phyloP scores from a whole-genome alignment of 2,888 invertebrate genomes.

The Drosophila kuntzei region DNA sequence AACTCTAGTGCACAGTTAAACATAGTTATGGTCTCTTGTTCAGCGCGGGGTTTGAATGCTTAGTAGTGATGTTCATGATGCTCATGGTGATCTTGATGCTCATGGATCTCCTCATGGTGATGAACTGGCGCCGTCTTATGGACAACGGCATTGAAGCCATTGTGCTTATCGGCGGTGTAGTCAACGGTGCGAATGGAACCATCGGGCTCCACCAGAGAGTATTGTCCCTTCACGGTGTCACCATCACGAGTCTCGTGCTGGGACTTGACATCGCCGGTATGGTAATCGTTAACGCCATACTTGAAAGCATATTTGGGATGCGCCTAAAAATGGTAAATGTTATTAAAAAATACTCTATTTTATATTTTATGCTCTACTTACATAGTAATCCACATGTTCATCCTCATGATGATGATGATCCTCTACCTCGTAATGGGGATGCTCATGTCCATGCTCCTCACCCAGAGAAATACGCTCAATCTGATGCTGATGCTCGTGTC shows the following conservation, averaged over 20 bases:
- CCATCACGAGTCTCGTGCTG: slow-evolving; percentile 89
- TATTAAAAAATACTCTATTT: neutral
- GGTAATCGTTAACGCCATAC: slow-evolving; percentile 87
- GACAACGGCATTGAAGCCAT: slow-evolving; percentile 85
- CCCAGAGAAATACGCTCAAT: slow-evolving; percentile 82
- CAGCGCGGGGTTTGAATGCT: slow-evolving; percentile 25
- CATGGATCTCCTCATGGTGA: slow-evolving; percentile 80
- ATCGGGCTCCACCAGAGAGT: slow-evolving; percentile 90
- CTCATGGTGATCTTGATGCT: slow-evolving; percentile 60
- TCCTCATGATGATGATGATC: slow-evolving; percentile 83
- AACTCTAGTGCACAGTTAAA: slow-evolving; percentile 68
- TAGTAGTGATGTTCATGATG: slow-evolving; percentile 74
- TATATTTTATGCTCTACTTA: slow-evolving; percentile 83
- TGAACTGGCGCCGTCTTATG: slow-evolving; percentile 85
- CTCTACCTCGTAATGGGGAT: slow-evolving; percentile 83
- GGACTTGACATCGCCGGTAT: slow-evolving; percentile 88
- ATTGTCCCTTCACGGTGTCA: slow-evolving; percentile 88
- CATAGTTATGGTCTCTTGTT: slow-evolving; percentile 51
- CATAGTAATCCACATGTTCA: slow-evolving; percentile 89
- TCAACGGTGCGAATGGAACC: slow-evolving; percentile 89
- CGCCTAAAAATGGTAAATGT: slow-evolving; percentile 85
- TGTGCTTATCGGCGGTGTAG: slow-evolving; percentile 86
- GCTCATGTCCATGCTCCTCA: slow-evolving; percentile 80
- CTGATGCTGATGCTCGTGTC: slow-evolving; percentile 73
- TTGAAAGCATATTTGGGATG: slow-evolving; percentile 88